Conservation (phyloP, 30 jellyfish, hydroid and myxozoan species). For the Clytia hemisphaerica region DNA sequence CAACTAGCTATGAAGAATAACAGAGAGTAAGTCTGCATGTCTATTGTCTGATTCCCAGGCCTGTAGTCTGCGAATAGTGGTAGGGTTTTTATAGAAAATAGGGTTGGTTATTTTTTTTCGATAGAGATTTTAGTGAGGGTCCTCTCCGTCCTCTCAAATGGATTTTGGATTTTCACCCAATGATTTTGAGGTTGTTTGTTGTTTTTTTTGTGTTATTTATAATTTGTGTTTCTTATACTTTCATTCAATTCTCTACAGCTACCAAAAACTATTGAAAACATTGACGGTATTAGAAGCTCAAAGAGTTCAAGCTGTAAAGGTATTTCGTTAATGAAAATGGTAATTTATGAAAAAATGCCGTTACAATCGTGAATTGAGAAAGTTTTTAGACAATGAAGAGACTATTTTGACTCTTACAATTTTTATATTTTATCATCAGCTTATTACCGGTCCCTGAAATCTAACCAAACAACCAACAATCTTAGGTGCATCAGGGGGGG, state of each 20-base stretch:
- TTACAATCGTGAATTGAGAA: too few relatives aligned
- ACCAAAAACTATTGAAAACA: constrained; percentile 54
- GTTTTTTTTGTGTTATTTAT: too few relatives aligned
- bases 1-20: constrained; percentile 80
- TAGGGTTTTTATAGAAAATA: neutral
- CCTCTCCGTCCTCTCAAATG: too few relatives aligned
- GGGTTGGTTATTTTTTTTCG: neutral
- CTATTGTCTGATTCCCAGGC: neutral
- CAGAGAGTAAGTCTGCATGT: constrained; percentile 51
- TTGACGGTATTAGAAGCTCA: constrained; percentile 76
- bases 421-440: too few relatives aligned
- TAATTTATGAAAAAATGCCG: too few relatives aligned
- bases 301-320: constrained; percentile 63
- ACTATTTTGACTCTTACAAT: neutral
- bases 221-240: neutral
- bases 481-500: too few relatives aligned
- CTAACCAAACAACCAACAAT: too few relatives aligned
- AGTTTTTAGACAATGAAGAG: neutral
- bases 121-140: neutral
- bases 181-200: too few relatives aligned
- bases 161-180: too few relatives aligned
- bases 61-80: neutral
- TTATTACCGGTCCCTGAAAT: too few relatives aligned
- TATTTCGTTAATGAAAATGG: too few relatives aligned
- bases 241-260: constrained; percentile 18